Evolutionary conservation across 2,113 vertebrate species (phyloP), one percentile per base, ranked within the genome.

Genomic region (Oncorhynchus clarkii): DNA sequence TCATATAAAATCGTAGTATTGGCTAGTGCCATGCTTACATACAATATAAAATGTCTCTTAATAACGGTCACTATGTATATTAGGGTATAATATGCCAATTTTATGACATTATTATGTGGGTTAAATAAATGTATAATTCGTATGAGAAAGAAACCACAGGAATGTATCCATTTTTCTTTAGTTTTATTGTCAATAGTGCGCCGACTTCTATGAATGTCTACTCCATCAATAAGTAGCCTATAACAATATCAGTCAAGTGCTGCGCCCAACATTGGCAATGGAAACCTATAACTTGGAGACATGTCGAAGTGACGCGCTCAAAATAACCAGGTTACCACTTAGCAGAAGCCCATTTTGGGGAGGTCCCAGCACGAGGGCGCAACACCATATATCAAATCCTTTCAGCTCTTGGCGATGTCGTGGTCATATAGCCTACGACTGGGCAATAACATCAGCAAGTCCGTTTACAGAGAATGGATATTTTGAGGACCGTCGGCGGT

Each of bases 291-390:
- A 86, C 59, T 57, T 88, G 84, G 86, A 91, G 81, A 68, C 71
- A 72, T 81, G 80, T 79, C 85, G 57, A 48, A 86, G 78, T 89
- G 87, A 91, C 86, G 86, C 85, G 83, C 90, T 89, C 88, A 91
- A 90, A 92, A 90, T 90, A 91, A 89, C 82, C 89, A 91, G 87
- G 85, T 91, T 89, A 85, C 84, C 86, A 85, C 87, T 89, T 74
- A 85, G 87, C 86, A 80, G 87, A 89, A 91, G 90, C 88, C 91
- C 89, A 89, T 89, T 91, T 91, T 87, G 86, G 90, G 88, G 89
- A 89, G 89, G 88, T 89, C 86, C 89, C 85, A 80, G 59, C 81
- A 84, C 80, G 88, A 85, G 88, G 87, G 82, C 83, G 88, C 85
- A 89, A 86, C 84, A 81, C 81, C 87, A 80, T 88, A 88, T 89